Conservation (phyloP, 92 coral and sea anemone genomes). For the Anthopleura xanthogrammica region DNA sequence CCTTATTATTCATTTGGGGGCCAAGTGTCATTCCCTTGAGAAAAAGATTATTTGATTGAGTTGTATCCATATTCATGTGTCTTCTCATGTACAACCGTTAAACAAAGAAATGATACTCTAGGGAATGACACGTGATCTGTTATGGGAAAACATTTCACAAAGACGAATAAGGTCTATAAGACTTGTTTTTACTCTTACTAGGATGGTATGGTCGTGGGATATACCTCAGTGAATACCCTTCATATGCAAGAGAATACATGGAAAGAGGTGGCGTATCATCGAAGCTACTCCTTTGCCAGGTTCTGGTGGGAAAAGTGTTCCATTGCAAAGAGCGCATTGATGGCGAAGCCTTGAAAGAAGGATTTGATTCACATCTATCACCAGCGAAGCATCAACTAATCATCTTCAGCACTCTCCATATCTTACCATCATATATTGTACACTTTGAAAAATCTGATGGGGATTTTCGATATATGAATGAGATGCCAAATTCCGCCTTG, state of each 20-base stretch:
- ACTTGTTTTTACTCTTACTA: neutral
- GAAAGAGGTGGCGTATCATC: constrained; percentile 52
- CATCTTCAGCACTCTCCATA: constrained; percentile 64
- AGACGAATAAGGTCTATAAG: neutral
- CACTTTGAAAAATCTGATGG: constrained; percentile 76
- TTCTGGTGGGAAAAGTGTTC: constrained; percentile 73
- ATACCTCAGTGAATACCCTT: constrained; percentile 83
- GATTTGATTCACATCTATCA: constrained; percentile 79
- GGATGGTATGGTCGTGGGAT: constrained; percentile 82
- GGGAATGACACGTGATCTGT: too few relatives aligned
- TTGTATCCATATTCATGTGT: too few relatives aligned
- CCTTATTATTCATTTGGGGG: too few relatives aligned
- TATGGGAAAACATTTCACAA: too few relatives aligned
- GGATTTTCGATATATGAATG: constrained; percentile 34
- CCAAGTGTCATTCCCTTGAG: too few relatives aligned
- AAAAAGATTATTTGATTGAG: too few relatives aligned
- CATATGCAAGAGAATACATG: constrained; percentile 78
- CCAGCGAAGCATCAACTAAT: constrained; percentile 82
- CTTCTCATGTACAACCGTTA: too few relatives aligned
- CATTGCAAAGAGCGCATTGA: constrained; percentile 71
- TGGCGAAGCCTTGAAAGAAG: constrained; percentile 67
- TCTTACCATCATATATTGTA: constrained; percentile 77
- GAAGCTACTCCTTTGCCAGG: constrained; percentile 76
- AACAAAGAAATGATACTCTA: too few relatives aligned
- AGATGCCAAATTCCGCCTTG: too few relatives aligned